Evolutionary conservation across 2,797 vertebrate species (phyloP), one percentile per base, ranked within the genome.

Genomic region (Hirundo rustica): DNA sequence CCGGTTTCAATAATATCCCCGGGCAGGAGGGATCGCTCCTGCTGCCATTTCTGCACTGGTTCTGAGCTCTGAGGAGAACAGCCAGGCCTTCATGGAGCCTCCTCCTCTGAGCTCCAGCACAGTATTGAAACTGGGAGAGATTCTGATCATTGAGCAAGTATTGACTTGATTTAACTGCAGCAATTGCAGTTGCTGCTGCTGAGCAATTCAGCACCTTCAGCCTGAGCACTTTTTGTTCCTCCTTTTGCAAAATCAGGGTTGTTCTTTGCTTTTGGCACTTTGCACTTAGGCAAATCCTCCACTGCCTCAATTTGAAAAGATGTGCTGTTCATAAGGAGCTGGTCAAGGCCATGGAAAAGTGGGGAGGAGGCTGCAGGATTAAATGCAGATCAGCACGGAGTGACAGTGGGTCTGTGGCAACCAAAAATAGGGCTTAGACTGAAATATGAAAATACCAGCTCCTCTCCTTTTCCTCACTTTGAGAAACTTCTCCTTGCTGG

Each of bases 101-200:
- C 73, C 78, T 95, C 60, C 89, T 79, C 62, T 82, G 72, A 75
- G 87, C 86, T 82, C 44, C 74, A 73, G 40, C 40, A 32, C 29
- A 9, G 64, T 62, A 29, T 1, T 42, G 77, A 67, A 94, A 77
- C 86, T 42, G 58, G 50, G 68, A 71, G 61, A 95, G 89, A 95
- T 96, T 75, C 74, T 62, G 75, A 95, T 85, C 92, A 89, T 44
- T 85, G 29, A 93, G 64, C 92, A 87, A 91, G 88, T 73, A 76
- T 93, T 96, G 88, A 90, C 92, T 96, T 92, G 96, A 95, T 93
- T 73, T 66, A 60, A 12, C 11, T 38, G 36, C 36, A 38, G 36
- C 36, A 38, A 38, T 38, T 38, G 38, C 51, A 68, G 32, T 12
- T 45, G 65, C 70, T 78, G 81, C 77, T 87, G 78, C 85, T 72